A percentile compares a stretch with the other conserved stretches of the same genome.
phyloP scores from a whole-genome alignment of 2,113 vertebrate genomes.

The Serilophus lunatus region DNA sequence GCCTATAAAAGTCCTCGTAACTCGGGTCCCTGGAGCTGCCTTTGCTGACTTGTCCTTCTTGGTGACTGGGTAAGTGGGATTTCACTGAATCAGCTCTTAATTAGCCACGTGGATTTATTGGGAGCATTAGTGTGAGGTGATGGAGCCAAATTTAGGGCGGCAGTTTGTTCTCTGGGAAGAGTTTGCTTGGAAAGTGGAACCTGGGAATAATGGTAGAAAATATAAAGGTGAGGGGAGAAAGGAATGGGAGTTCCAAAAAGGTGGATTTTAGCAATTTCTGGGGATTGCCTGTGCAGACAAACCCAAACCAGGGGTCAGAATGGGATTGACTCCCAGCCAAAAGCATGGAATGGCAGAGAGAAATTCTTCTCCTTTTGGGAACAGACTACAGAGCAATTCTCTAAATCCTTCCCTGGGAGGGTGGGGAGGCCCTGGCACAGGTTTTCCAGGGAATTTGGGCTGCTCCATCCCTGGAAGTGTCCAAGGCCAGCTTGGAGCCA shows the following conservation, averaged over 20 bases:
- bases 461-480: background rate
- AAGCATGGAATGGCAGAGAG: background rate
- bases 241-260: background rate
- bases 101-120: background rate
- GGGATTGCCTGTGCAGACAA: background rate
- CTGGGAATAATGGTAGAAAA: background rate
- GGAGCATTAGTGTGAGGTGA: background rate
- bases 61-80: slow-evolving; percentile 34
- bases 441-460: background rate
- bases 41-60: slow-evolving; percentile 5
- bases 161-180: background rate
- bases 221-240: accelerated
- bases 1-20: slow-evolving; percentile 44
- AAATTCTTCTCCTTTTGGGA: background rate
- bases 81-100: background rate
- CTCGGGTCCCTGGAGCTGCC: background rate
- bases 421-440: background rate
- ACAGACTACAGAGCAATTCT: background rate
- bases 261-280: background rate
- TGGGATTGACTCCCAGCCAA: background rate
- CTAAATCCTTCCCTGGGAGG: background rate
- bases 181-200: background rate
- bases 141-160: background rate
- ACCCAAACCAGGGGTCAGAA: accelerated
- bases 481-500: too few relatives aligned